These are phyloP conservation scores for Hydriomena furcata DNA, from an alignment of 2,888 invertebrate genomes.

Conservation along the genomic window DNA sequence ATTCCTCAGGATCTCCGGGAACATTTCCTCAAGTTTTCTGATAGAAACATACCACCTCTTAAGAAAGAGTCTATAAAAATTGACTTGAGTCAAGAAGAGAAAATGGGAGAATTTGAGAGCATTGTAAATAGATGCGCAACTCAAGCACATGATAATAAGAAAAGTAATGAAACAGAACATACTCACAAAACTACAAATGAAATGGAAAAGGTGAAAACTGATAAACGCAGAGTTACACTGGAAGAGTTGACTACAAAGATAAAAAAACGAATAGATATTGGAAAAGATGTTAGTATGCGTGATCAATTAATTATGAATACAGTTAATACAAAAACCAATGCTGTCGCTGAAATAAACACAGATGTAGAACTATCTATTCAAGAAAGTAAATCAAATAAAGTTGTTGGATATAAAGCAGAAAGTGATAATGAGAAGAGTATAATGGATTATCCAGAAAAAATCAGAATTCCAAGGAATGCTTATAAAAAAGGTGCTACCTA, in stretches of 20 bases:
- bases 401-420: constrained; percentile 49
- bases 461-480: constrained; percentile 87
- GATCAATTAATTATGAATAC: constrained; percentile 64
- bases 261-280: constrained; percentile 59
- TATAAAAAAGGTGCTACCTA: constrained; percentile 86
- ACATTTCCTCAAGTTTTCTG: constrained; percentile 87
- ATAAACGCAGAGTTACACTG: constrained; percentile 59
- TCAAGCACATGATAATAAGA: constrained; percentile 36
- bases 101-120: constrained; percentile 74
- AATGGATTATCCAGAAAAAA: constrained; percentile 82
- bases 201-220: constrained; percentile 35
- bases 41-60: constrained; percentile 79
- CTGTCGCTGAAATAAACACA: constrained; percentile 40
- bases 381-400: constrained; percentile 37
- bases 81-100: constrained; percentile 54
- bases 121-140: constrained; percentile 73
- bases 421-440: constrained; percentile 43
- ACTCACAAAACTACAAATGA: constrained; percentile 14
- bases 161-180: constrained; percentile 8
- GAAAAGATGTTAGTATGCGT: constrained; percentile 54
- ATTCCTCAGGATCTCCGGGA: constrained; percentile 71
- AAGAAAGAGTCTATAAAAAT: constrained; percentile 62
- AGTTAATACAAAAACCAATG: constrained; percentile 32
- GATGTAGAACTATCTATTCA: constrained; percentile 51
- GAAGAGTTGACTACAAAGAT: constrained; percentile 64